Evolutionary conservation across 2,113 vertebrate genomes (phyloP).

Genomic region (Brachyhypopomus gauderio): DNA sequence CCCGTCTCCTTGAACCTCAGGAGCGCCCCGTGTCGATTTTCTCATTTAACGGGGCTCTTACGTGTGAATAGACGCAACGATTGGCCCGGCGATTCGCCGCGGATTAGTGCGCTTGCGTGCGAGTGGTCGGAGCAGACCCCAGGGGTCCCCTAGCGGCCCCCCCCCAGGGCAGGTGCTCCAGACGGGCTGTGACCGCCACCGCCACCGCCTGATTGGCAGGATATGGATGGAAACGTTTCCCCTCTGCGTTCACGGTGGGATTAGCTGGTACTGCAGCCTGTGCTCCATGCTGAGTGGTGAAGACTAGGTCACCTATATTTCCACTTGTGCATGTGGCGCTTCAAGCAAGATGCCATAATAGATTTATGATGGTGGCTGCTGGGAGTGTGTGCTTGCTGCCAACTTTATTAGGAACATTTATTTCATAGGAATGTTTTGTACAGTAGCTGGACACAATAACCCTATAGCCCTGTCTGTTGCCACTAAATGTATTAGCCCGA

Average conservation of each 20-base stretch:
- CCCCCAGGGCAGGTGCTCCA: too few species aligned
- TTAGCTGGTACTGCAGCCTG: conserved; percentile 7
- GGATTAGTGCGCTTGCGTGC: conserved; percentile 26
- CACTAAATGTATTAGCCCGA: too few species aligned
- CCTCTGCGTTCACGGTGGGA: neutral
- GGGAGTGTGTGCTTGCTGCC: neutral
- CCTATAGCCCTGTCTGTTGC: too few species aligned
- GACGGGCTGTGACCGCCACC: neutral
- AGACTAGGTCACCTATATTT: conserved; percentile 11
- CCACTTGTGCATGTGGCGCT: conserved; percentile 4
- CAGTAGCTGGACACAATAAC: too few species aligned
- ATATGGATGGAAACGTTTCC: conserved; percentile 12
- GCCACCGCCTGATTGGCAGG: neutral
- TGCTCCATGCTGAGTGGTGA: neutral
- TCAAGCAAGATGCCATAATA: neutral
- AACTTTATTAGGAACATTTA: too few species aligned
- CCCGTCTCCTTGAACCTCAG: conserved; percentile 46
- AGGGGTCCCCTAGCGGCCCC: too few species aligned
- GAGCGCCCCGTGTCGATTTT: conserved; percentile 20
- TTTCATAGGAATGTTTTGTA: too few species aligned
- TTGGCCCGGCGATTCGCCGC: conserved; percentile 41
- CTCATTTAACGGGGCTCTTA: conserved; percentile 25
- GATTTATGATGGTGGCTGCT: conserved; percentile 5
- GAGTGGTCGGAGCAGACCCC: conserved; percentile 12
- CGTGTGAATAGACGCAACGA: conserved; percentile 8